Base-by-base conservation (phyloP, 2,888 invertebrate species). In the Cephus spinipes region DNA sequence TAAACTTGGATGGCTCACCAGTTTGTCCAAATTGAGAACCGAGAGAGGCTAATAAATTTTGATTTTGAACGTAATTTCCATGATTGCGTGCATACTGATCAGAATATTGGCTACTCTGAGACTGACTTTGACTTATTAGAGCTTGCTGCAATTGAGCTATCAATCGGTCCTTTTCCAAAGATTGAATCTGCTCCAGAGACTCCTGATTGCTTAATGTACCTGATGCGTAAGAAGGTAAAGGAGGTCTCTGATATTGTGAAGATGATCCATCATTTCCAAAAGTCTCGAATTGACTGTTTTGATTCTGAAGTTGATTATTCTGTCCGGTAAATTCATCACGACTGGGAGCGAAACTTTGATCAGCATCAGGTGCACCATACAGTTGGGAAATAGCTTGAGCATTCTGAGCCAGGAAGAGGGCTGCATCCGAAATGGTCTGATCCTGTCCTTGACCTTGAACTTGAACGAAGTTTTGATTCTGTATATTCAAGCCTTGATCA, bases 311-410 rank as follows among this genome's bases (percentile, higher is more conserved):
- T 40, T 85, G 86, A 76, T 85, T 82, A 3, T 81, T 80, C 6
- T 83, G 79, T 9, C 81, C 81, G 3, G 79, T 55, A 69, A 83
- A 75, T 32, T 75, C 35, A n/a, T 80, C 85, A 40, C 81, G 79
- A 55, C 84, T 75, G 3, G 91, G 91, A 0, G 89, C 91, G 76
- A 89, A 91, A 30, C 86, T 86, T 15, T 89, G 81, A 75, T 88
- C 87, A 4, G 83, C 79, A 1, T 90, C 89, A 0, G 90, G 87
- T 0, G 89, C 83, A 1, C 88, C 87, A 78, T 91, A 91, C 0
- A 91, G 82, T 55, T 90, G 84, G 1, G 91, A 88, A 34, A 91
- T 90, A 0, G 91, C 90, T 75, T 89, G 87, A 6, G 91, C 89
- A 79, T 91, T 91, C 76, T 91, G 87, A 0, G 84, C 73, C 1